These are phyloP conservation scores for Lapara coniferarum DNA, from an alignment of 2,888 invertebrate genomes.

Conservation along the genomic window DNA sequence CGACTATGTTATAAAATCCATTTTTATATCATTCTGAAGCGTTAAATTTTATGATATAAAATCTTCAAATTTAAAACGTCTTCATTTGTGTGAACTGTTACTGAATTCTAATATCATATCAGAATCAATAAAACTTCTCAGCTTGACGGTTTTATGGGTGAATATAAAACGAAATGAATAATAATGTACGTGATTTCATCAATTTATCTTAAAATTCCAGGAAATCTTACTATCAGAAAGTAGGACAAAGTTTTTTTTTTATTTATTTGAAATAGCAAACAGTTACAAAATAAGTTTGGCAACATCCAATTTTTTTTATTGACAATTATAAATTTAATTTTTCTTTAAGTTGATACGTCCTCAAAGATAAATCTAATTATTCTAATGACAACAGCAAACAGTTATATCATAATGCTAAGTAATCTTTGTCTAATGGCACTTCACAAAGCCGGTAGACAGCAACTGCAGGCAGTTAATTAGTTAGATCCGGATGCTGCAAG, in stretches of 20 bases:
- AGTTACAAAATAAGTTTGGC: too few relatives aligned
- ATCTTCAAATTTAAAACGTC: slow-evolving; percentile 34
- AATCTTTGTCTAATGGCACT: not conserved
- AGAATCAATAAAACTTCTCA: not conserved
- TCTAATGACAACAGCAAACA: not conserved
- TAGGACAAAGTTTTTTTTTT: not conserved
- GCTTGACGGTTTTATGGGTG: not conserved
- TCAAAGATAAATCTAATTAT: not conserved
- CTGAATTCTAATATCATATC: slow-evolving; percentile 26
- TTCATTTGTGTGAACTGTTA: slow-evolving; percentile 33
- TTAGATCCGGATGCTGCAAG: slow-evolving; percentile 60
- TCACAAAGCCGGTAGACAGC: slow-evolving; percentile 61
- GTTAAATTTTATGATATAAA: slow-evolving; percentile 27
- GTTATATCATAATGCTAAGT: not conserved
- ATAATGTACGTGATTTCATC: not conserved
- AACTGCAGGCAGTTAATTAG: slow-evolving; percentile 77
- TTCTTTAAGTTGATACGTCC: too few relatives aligned
- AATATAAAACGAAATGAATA: slow-evolving; percentile 1
- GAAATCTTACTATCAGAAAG: too few relatives aligned
- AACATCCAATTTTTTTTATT: too few relatives aligned
- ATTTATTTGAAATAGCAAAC: too few relatives aligned
- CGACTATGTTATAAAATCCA: not conserved
- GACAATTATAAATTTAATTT: too few relatives aligned
- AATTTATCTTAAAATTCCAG: too few relatives aligned
- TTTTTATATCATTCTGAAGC: slow-evolving; percentile 10